A percentile compares a stretch with the other conserved stretches of the same genome.
Conservation (phyloP, 2,113 vertebrate genomes). For the Connochaetes taurinus region DNA sequence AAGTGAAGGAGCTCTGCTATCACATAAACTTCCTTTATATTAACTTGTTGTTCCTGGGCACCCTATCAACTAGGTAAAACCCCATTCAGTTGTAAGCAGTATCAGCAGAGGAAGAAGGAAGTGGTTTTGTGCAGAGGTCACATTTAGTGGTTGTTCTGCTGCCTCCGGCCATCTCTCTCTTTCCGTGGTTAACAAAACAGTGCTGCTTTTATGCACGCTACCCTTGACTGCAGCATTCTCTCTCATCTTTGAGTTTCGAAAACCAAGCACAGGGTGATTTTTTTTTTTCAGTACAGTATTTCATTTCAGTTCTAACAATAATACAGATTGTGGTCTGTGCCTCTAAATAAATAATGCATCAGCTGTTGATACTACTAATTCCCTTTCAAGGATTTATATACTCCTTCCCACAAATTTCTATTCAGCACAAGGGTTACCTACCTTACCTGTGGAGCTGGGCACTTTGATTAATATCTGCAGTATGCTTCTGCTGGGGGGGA, state of each 20-base stretch:
- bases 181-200: not conserved
- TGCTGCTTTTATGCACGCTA: not conserved
- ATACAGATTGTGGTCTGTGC: not conserved
- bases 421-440: not conserved
- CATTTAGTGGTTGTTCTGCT: not conserved
- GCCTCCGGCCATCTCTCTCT: not conserved
- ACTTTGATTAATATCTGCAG: conserved; percentile 24
- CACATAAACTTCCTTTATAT: not conserved
- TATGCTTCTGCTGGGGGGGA: not conserved
- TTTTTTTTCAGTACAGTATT: not conserved
- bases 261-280: not conserved
- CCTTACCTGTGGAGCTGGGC: not conserved
- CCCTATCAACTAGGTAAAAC: not conserved
- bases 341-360: not conserved
- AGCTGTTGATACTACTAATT: not conserved
- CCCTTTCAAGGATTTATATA: not conserved
- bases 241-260: not conserved
- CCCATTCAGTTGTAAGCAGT: not conserved
- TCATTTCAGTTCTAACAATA: not conserved
- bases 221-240: not conserved
- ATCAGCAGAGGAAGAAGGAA: conserved; percentile 2
- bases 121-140: not conserved
- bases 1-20: not conserved
- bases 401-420: not conserved
- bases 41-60: not conserved